These are phyloP conservation scores for Pelusios castaneus DNA, from an alignment of 2,113 vertebrate species.

Conservation along the genomic window DNA sequence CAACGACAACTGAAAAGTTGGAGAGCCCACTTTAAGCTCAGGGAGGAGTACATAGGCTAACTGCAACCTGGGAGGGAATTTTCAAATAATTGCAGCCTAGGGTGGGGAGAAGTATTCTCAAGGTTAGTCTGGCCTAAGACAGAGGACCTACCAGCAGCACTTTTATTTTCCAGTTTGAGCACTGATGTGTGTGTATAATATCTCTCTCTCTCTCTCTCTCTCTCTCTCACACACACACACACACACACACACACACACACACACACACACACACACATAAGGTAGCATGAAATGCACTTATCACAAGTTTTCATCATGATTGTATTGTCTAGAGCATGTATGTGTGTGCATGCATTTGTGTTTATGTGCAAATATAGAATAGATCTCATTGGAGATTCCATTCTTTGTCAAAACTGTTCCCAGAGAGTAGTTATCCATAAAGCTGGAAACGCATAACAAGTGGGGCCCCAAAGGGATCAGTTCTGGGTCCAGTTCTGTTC, in stretches of 20 bases:
- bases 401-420: background rate
- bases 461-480: background rate
- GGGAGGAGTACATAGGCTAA: background rate
- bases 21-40: background rate
- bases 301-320: background rate
- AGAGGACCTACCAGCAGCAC: rapidly evolving
- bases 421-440: background rate
- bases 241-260: no score
- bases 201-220: no score
- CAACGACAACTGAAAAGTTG: background rate
- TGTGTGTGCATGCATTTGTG: rapidly evolving
- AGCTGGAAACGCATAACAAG: background rate
- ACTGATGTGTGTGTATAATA: background rate
- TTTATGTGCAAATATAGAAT: background rate
- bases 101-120: background rate
- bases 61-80: background rate
- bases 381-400: background rate
- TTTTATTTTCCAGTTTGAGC: constrained; percentile 23
- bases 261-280: background rate
- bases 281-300: background rate
- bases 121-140: background rate
- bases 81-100: background rate
- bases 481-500: background rate
- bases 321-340: background rate
- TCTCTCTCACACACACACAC: background rate